These are phyloP conservation scores for Incurvaria masculella DNA, from an alignment of 2,888 invertebrate genomes.

Conservation along the genomic window DNA sequence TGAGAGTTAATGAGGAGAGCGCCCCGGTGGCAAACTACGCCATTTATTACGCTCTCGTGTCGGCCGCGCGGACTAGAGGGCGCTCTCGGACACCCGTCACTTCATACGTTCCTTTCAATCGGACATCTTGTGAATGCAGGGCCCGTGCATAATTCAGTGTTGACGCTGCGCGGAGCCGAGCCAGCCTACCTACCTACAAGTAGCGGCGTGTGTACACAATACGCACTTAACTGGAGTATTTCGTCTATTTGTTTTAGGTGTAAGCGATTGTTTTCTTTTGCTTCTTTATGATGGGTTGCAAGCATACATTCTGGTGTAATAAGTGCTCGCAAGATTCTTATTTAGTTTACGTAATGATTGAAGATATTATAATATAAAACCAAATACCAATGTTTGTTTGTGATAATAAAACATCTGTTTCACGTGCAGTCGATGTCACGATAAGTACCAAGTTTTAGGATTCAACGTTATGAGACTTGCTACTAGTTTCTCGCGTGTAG, in stretches of 20 bases:
- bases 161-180: not conserved
- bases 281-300: not conserved
- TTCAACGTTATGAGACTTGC: too few species aligned
- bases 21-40: slow-evolving; percentile 34
- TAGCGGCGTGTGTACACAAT: not conserved
- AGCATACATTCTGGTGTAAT: not conserved
- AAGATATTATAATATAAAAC: too few species aligned
- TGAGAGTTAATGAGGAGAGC: slow-evolving; percentile 50
- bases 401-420: too few species aligned
- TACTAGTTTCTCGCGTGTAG: too few species aligned
- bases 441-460: too few species aligned
- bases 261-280: slow-evolving; percentile 37
- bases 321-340: not conserved
- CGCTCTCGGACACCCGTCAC: slow-evolving; percentile 4
- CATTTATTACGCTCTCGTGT: slow-evolving; percentile 49
- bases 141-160: slow-evolving; percentile 44
- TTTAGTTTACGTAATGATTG: too few species aligned
- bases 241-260: slow-evolving; percentile 48
- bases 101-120: slow-evolving; percentile 49
- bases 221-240: slow-evolving; percentile 20
- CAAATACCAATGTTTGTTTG: too few species aligned
- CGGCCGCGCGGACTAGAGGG: slow-evolving; percentile 31
- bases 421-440: too few species aligned
- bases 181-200: slow-evolving; percentile 17
- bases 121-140: slow-evolving; percentile 13